Conservation (phyloP, 2,888 invertebrate genomes). For the Yponomeuta plumbellus region DNA sequence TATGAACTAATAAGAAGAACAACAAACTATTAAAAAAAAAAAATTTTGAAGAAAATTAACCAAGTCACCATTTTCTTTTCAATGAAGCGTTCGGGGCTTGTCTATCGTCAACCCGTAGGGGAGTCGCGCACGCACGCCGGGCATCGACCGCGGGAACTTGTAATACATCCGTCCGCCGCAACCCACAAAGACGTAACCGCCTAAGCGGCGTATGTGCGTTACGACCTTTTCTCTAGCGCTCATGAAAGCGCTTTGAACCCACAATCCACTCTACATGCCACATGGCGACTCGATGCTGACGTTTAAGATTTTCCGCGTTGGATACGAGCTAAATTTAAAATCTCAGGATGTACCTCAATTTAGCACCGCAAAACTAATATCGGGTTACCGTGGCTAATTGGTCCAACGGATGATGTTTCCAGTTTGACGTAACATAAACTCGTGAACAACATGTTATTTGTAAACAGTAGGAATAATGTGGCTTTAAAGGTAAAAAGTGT, state of each 20-base stretch:
- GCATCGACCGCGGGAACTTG: conserved; percentile 75
- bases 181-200: conserved; percentile 19
- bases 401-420: background rate
- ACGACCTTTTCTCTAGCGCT: conserved; percentile 13
- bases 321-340: conserved; percentile 18
- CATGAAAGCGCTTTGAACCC: conserved; percentile 60
- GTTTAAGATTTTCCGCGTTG: conserved; percentile 45
- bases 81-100: background rate
- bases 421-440: no score
- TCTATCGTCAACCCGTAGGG: conserved; percentile 7
- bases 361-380: conserved; percentile 9
- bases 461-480: background rate
- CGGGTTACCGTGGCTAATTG: background rate
- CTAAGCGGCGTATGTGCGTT: conserved; percentile 14
- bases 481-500: no score
- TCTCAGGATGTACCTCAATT: conserved; percentile 7
- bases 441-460: background rate
- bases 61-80: no score
- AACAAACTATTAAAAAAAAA: no score
- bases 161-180: conserved; percentile 60
- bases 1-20: no score
- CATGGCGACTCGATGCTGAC: conserved; percentile 51
- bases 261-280: conserved; percentile 40
- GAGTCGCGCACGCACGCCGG: conserved; percentile 63
- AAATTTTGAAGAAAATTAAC: no score